These are phyloP conservation scores for Araneus ventricosus DNA, from an alignment of 1,140 invertebrate genomes.

Conservation along the genomic window DNA sequence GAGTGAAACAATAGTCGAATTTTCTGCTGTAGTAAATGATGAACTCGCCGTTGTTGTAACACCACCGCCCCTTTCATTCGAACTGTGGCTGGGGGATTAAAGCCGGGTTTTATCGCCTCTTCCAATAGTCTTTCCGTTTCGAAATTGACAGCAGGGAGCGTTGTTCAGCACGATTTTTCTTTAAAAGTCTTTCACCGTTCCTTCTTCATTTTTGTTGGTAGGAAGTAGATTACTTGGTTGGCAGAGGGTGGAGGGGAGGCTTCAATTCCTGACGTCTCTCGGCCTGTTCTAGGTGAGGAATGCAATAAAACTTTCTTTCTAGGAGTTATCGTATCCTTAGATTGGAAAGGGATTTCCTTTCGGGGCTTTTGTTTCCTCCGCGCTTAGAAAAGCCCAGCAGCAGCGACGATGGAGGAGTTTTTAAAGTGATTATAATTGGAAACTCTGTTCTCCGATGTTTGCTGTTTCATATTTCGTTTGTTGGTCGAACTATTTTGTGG, in stretches of 20 bases:
- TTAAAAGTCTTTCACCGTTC: constrained; percentile 44
- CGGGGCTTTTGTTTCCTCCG: constrained; percentile 1
- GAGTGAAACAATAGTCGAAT: neutral
- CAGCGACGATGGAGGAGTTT: neutral
- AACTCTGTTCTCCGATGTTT: no score
- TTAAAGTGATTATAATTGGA: constrained; percentile 34
- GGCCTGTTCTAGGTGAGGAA: constrained; percentile 27
- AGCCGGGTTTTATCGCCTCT: constrained; percentile 57
- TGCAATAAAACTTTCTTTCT: constrained; percentile 53
- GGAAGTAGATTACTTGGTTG: constrained; percentile 49
- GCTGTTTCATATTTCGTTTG: no score
- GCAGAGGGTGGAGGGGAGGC: neutral
- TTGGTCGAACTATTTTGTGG: no score
- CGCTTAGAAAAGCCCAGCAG: neutral
- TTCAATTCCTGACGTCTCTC: constrained; percentile 57
- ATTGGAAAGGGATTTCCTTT: constrained; percentile 60
- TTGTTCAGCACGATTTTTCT: constrained; percentile 55
- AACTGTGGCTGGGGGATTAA: constrained; percentile 33
- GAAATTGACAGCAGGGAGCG: constrained; percentile 44
- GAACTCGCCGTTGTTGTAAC: constrained; percentile 23
- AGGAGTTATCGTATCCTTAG: constrained; percentile 41
- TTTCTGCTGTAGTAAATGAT: constrained; percentile 11
- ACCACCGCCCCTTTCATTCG: neutral
- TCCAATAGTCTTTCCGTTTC: constrained; percentile 46
- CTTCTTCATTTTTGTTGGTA: constrained; percentile 44